These are phyloP conservation scores for Ardeotis arabs DNA, from an alignment of 2,113 vertebrate species.

Conservation along the genomic window DNA sequence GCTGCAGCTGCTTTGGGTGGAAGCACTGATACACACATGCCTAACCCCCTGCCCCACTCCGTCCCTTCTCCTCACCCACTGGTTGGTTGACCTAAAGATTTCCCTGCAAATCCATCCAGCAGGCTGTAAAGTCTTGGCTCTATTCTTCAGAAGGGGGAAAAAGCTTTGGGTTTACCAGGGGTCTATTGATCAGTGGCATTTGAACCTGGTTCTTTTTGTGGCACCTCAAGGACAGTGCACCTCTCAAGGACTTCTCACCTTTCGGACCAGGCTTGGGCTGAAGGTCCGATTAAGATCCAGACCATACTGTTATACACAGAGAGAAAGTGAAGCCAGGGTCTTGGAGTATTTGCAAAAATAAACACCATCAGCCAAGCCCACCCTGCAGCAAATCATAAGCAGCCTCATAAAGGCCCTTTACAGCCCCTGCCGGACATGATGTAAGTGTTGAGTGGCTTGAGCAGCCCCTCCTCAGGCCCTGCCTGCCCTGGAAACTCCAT, in stretches of 20 bases:
- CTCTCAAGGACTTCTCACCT: no score
- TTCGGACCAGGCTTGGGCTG: background rate
- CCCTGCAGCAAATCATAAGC: constrained; percentile 10
- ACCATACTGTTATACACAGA: background rate
- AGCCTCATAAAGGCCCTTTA: constrained; percentile 24
- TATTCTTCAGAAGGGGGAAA: background rate
- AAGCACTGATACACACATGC: background rate
- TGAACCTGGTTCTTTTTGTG: background rate
- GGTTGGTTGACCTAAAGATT: background rate
- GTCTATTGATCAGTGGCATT: background rate
- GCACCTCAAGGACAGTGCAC: background rate
- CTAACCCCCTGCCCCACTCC: background rate
- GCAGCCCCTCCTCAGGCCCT: background rate
- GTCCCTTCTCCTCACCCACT: background rate
- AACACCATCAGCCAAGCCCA: background rate
- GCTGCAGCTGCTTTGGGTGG: constrained; percentile 35
- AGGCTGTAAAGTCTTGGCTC: background rate
- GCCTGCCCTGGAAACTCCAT: background rate
- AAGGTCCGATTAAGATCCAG: background rate
- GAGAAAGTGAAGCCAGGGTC: background rate
- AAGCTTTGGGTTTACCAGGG: background rate
- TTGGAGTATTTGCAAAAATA: background rate
- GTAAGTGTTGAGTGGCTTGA: background rate
- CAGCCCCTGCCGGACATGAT: background rate
- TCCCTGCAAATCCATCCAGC: background rate